phyloP scores from a whole-genome alignment of 92 coral and sea anemone genomes.

The Parazoanthus swiftii region DNA sequence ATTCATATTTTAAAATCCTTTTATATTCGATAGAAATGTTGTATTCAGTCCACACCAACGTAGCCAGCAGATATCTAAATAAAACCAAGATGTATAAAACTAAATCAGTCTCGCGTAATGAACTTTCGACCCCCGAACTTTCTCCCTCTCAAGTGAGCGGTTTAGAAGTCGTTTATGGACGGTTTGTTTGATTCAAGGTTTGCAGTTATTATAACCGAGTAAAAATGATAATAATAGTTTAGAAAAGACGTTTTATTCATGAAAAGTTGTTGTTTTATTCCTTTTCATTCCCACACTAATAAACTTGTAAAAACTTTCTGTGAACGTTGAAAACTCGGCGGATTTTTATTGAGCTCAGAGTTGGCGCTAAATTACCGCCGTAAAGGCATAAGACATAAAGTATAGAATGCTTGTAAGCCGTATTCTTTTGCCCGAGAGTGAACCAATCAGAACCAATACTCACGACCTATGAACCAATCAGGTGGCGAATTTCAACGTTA shows the following conservation, averaged over 20 bases:
- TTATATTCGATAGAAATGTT: not conserved
- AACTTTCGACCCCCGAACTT: slow-evolving; percentile 39
- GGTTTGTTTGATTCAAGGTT: not conserved
- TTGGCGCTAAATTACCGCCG: slow-evolving; percentile 25
- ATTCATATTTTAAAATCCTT: not conserved
- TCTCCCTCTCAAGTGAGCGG: slow-evolving; percentile 7
- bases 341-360: slow-evolving; percentile 2
- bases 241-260: not conserved
- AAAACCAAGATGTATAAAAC: not conserved
- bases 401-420: slow-evolving; percentile 25
- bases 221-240: not conserved
- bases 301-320: not conserved
- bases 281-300: not conserved
- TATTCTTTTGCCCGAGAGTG: slow-evolving; percentile 29
- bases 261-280: not conserved
- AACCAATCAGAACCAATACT: slow-evolving; percentile 38
- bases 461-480: slow-evolving; percentile 64
- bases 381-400: not conserved
- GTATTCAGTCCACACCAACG: not conserved
- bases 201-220: not conserved
- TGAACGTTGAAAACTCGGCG: not conserved
- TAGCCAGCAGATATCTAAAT: not conserved
- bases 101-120: slow-evolving; percentile 25
- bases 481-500: slow-evolving; percentile 61
- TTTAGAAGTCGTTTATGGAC: not conserved